Evolutionary conservation across 2,888 invertebrate species (phyloP).

Genomic region (Sinhomidia bicolor): DNA sequence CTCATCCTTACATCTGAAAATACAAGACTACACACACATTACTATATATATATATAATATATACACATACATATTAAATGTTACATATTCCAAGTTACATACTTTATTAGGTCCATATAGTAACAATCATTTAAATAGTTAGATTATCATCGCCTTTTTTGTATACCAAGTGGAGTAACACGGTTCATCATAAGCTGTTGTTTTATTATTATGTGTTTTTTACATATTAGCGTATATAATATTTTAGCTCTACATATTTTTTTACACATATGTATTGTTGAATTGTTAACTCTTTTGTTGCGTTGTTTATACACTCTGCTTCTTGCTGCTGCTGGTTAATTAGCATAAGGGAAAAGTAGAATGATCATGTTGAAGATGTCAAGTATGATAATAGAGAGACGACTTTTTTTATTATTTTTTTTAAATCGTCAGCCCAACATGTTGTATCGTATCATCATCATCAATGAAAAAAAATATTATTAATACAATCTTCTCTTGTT

Average conservation of each 20-base stretch:
- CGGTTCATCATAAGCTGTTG: slow-evolving; percentile 45
- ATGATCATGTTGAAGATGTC: slow-evolving; percentile 47
- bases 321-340: slow-evolving; percentile 15
- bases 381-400: slow-evolving; percentile 47
- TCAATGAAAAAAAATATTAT: background rate
- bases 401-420: slow-evolving; percentile 17
- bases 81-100: too few species aligned
- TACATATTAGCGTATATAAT: background rate
- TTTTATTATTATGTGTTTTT: background rate
- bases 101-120: too few species aligned
- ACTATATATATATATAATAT: too few species aligned
- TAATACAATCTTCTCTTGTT: slow-evolving; percentile 12
- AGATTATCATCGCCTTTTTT: background rate
- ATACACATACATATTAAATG: too few species aligned
- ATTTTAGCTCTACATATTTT: slow-evolving; percentile 42
- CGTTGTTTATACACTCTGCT: slow-evolving; percentile 10
- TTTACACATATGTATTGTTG: slow-evolving; percentile 31
- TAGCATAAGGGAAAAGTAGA: slow-evolving; percentile 58
- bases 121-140: background rate
- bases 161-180: slow-evolving; percentile 9
- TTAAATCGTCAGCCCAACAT: background rate
- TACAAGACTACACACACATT: slow-evolving; percentile 1
- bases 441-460: background rate
- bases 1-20: slow-evolving; percentile 18
- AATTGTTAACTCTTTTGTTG: slow-evolving; percentile 54